Evolutionary conservation across 2,888 invertebrate species (phyloP), one percentile per base, ranked within the genome.

Genomic region (Drosophila atripex): DNA sequence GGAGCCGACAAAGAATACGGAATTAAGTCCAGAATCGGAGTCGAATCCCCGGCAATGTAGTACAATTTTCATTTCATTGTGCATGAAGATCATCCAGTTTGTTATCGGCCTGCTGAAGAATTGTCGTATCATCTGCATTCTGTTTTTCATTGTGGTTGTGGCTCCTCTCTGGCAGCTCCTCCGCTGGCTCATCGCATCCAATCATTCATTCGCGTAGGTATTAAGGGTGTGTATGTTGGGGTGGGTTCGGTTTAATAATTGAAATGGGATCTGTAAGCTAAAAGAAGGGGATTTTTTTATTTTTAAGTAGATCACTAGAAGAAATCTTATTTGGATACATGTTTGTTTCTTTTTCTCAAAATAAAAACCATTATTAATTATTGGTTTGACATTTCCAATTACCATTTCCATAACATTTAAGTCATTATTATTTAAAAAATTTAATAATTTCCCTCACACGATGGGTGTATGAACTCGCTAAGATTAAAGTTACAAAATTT

Each of bases 91-190:
- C 41, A 73, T 78, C 57, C 75, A 58, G 41, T 71, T 77, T 41
- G 70, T 77, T 60, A 57, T 71, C 49, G 57, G 77, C 55, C 75
- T 80, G 77, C 78, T 89, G 73, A 89, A 79, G 56, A 85, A 90
- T 72, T 84, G 78, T 76, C 89, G 88, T 63, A 83, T 89, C 66
- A 74, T 89, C 65, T 79, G 77, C 71, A 80, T 89, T 43, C 72
- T 90, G 52, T 53, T 90, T 63, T 69, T 80, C 38, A 73, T 82
- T 75, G 86, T 88, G 57, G 55, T 90, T 58, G 58, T 88, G 45
- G 74, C 80, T 58, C 89, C 90, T 16, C 60, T 86, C 14, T 73
- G 83, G 73, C 84, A 88, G 47, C 72, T 90, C 47, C 35, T 89
- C 32, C 61, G 78, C 32, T 88, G 82, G 78, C 60, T 78, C 56